Evolutionary conservation across 2,888 invertebrate species (phyloP).

Genomic region (Apoda limacodes): DNA sequence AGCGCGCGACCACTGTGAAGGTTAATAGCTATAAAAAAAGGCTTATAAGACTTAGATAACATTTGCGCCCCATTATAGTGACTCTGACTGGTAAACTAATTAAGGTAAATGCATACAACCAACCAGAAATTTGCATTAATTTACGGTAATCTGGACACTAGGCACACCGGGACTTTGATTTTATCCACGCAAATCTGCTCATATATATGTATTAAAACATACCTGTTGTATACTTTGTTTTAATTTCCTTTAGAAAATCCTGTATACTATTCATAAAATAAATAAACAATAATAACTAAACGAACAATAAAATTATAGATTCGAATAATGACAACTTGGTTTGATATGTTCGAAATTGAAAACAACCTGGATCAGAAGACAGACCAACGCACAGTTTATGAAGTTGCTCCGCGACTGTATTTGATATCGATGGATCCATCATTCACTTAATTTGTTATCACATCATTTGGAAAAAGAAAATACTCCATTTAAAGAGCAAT

Average conservation of each 20-base stretch:
- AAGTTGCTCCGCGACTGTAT: slow-evolving; percentile 42
- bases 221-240: slow-evolving; percentile 10
- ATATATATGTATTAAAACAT: no score
- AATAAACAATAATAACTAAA: slow-evolving; percentile 10
- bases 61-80: no score
- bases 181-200: no score
- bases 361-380: slow-evolving; percentile 54
- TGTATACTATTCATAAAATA: slow-evolving; percentile 35
- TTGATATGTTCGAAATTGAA: slow-evolving; percentile 29
- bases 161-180: no score
- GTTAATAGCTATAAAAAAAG: no score
- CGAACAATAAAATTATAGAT: slow-evolving; percentile 18
- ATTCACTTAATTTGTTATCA: slow-evolving; percentile 35
- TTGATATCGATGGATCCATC: no score
- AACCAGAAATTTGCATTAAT: no score
- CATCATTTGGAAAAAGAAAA: slow-evolving; percentile 15
- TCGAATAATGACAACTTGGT: slow-evolving; percentile 9
- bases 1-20: no score
- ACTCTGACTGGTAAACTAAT: no score
- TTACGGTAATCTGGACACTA: no score
- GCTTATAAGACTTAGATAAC: no score
- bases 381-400: slow-evolving; percentile 52
- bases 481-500: background rate
- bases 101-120: no score
- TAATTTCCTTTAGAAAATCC: slow-evolving; percentile 23